Base-by-base conservation (phyloP, 2,797 vertebrate genomes). In the Botia almorhae region DNA sequence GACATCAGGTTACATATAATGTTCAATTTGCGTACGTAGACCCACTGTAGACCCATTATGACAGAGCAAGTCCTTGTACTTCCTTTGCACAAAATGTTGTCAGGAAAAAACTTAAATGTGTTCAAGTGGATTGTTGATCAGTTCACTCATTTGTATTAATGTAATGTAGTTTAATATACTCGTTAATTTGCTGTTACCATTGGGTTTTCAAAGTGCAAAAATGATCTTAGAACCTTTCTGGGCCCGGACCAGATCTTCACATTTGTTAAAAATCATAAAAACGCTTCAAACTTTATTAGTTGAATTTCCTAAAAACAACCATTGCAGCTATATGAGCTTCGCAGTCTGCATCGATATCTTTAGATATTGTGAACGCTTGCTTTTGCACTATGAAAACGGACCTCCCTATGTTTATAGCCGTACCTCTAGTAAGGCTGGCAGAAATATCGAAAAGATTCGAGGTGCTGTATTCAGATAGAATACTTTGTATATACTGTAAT, bases 1-100 rank as follows among this genome's bases (percentile, higher is more conserved):
- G 98, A 84, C 97, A 98, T 85, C 98, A 99, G 87, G 96, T 99
- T 88, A 99, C 96, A 50, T 99, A 99, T 87, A 92, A 96, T 0
- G 94, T 99, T 74, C 96, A 95, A 86, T 96, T 99, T 81, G 97
- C 97, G 83, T 98, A 96, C 84, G 91, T 91, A 80, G 90, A 92
- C 76, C 84, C 91, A 33, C 88, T 93, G 81, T 78, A 76, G 61
- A 70, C n/a, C 11, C 33, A 19, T 10, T 46, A 82, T 26, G 71
- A 36, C 82, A 78, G 71, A 71, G 29, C 69, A 63, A 63, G 82
- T 10, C 14, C 4, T 7, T 16, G 82, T 11, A 39, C 8, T 10
- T 19, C 19, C 29, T 69, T 60, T 72, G 29, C 71, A 83, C 61
- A 73, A 70, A 77, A 67, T 14, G 58, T 23, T 21, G 87, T 50